These are phyloP conservation scores for Muscidifurax raptorellus DNA, from an alignment of 1,140 invertebrate genomes.

Conservation along the genomic window DNA sequence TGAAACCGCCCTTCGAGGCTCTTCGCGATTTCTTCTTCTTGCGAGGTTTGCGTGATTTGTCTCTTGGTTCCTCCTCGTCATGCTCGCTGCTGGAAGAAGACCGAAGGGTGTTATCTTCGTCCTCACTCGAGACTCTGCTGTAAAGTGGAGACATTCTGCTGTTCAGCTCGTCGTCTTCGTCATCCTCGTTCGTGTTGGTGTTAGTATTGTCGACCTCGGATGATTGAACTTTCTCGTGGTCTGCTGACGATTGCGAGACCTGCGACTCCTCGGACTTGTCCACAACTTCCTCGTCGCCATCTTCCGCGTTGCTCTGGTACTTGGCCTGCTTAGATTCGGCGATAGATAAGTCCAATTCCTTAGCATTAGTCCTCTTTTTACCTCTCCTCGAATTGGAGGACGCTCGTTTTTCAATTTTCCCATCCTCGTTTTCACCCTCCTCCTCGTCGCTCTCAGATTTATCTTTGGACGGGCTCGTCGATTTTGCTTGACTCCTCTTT, in stretches of 20 bases:
- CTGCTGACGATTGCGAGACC: neutral
- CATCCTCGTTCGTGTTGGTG: conserved; percentile 59
- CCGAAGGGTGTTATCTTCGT: conserved; percentile 38
- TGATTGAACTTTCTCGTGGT: neutral
- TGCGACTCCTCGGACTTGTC: conserved; percentile 15
- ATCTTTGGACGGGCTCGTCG: conserved; percentile 36
- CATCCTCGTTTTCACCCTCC: neutral
- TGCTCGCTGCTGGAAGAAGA: conserved; percentile 57
- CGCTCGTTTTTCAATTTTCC: neutral
- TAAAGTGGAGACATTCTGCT: conserved; percentile 68
- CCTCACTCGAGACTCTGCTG: neutral
- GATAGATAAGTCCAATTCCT: neutral
- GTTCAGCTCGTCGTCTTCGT: conserved; percentile 54
- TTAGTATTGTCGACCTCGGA: conserved; percentile 53
- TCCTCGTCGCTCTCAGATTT: neutral
- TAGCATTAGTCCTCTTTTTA: conserved; percentile 34
- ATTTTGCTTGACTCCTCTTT: conserved; percentile 50
- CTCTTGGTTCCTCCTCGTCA: conserved; percentile 33
- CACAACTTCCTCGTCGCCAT: neutral
- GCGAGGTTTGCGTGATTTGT: neutral
- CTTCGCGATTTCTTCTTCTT: conserved; percentile 31
- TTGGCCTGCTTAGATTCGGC: neutral
- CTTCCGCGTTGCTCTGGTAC: neutral
- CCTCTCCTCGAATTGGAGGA: neutral
- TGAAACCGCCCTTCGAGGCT: conserved; percentile 60